Conservation (phyloP, 2,113 vertebrate genomes). For the Neoarius graeffei region DNA sequence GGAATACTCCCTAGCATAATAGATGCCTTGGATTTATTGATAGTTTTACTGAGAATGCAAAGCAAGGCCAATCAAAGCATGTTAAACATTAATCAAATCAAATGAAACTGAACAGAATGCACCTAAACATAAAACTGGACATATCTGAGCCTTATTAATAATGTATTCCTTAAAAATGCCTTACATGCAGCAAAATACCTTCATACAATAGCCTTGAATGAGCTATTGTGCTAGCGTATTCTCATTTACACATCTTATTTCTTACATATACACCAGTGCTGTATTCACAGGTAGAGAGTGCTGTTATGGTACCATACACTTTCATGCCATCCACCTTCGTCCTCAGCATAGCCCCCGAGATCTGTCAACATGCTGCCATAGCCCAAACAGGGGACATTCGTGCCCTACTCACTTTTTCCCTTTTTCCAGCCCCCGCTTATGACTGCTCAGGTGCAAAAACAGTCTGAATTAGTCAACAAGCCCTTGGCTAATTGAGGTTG, state of each 20-base stretch:
- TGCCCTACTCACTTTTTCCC: conserved; percentile 76
- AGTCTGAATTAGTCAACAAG: conserved; percentile 78
- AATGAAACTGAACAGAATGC: not conserved
- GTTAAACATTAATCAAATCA: not conserved
- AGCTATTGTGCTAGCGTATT: not conserved
- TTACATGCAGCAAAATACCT: not conserved
- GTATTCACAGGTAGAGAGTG: not conserved
- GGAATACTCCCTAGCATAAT: not conserved
- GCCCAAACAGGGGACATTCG: conserved; percentile 63
- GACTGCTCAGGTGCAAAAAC: conserved; percentile 80
- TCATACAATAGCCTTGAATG: not conserved
- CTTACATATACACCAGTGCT: not conserved
- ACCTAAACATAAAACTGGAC: not conserved
- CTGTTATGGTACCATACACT: not conserved
- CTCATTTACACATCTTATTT: not conserved
- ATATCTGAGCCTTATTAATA: not conserved
- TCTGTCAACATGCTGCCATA: conserved; percentile 65
- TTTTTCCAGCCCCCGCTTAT: conserved; percentile 74
- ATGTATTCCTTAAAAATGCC: not conserved
- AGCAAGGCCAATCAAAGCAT: conserved; percentile 4
- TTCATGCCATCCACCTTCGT: conserved; percentile 53
- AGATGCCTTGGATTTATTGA: conserved; percentile 1
- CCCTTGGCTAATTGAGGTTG: conserved; percentile 75
- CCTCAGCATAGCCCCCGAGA: conserved; percentile 60
- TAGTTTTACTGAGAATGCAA: conserved; percentile 16